Evolutionary conservation across 2,113 vertebrate genomes (phyloP), one percentile per base, ranked within the genome.

Genomic region (Lycocorax pyrrhopterus): DNA sequence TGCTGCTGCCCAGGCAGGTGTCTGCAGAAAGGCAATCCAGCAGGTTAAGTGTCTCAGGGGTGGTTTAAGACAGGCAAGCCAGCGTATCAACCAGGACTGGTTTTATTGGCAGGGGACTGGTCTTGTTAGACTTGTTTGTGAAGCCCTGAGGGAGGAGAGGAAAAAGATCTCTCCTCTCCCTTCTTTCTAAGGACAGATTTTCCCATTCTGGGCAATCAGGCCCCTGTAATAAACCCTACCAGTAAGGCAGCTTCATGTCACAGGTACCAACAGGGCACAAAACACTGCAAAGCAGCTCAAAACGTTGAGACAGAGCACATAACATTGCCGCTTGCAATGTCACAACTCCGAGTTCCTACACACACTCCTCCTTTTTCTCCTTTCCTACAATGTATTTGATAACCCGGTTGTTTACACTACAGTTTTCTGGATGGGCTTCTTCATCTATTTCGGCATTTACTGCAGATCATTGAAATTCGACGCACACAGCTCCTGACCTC

Each of bases 1-100:
- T 97, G 97, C 95, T 94, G 97, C 97, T 94, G 97, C 96, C 96
- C 90, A 90, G 97, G 98, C 98, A 99, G 99, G 99, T 99, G 99
- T 99, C 97, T 93, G 95, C 91, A 96, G 97, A 98, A 97, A 97
- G 94, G 94, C 88, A 44, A 86, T 81, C 83, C 86, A 92, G 96
- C 97, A 98, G 97, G 97, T 98, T 98, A 97, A 98, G 97, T 92
- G 96, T 90, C 96, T 96, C 67, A 6, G 90, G 84, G 71, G 86
- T 51, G 7, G 90, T 96, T 98, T 97, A 95, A 96, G 93, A 87
- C 67, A 67, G 75, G 94, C 93, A 88, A 82, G 89, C 18, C 39
- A 21, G 92, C n/a, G n/a, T 91, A 81, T 81, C 91, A 92, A 30
- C 55, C 30, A 79, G 37, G 62, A 92, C 96, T 90, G 95, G 96